Conservation (phyloP, 2,888 invertebrate species). For the Anodontia alba region DNA sequence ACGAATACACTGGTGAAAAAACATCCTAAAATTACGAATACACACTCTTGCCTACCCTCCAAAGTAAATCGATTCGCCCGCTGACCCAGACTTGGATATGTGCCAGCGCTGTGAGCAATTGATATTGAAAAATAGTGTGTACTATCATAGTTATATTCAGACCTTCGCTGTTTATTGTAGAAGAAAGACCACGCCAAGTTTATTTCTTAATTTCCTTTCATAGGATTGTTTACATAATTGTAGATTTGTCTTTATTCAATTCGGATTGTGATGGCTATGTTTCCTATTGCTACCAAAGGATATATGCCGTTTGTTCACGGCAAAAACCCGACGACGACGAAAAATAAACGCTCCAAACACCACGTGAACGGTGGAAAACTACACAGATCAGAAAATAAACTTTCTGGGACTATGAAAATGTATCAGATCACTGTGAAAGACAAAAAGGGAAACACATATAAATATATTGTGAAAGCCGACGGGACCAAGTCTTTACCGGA, state of each 20-base stretch:
- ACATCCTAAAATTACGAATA: background rate
- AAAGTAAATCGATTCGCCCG: slow-evolving; percentile 53
- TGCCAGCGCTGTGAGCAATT: slow-evolving; percentile 73
- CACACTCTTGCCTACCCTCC: background rate
- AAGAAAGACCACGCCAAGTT: background rate
- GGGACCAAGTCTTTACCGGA: slow-evolving; percentile 77
- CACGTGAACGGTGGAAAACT: slow-evolving; percentile 70
- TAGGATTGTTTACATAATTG: background rate
- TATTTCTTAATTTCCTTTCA: background rate
- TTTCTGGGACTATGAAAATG: slow-evolving; percentile 66
- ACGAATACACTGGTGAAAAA: no score
- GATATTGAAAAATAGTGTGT: slow-evolving; percentile 54
- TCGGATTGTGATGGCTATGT: slow-evolving; percentile 74
- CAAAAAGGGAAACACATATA: slow-evolving; percentile 77
- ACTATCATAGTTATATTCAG: slow-evolving; percentile 44
- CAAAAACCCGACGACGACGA: slow-evolving; percentile 62
- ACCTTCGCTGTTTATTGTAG: slow-evolving; percentile 63
- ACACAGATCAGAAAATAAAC: slow-evolving; percentile 45
- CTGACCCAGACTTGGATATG: slow-evolving; percentile 72
- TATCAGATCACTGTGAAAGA: slow-evolving; percentile 79
- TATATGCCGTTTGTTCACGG: slow-evolving; percentile 82
- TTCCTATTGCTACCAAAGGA: slow-evolving; percentile 80
- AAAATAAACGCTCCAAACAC: slow-evolving; percentile 57
- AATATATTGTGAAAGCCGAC: slow-evolving; percentile 79
- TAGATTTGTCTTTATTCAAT: background rate